Evolutionary conservation across 2,797 vertebrate genomes (phyloP).

Genomic region (Adrianichthys oophorus): DNA sequence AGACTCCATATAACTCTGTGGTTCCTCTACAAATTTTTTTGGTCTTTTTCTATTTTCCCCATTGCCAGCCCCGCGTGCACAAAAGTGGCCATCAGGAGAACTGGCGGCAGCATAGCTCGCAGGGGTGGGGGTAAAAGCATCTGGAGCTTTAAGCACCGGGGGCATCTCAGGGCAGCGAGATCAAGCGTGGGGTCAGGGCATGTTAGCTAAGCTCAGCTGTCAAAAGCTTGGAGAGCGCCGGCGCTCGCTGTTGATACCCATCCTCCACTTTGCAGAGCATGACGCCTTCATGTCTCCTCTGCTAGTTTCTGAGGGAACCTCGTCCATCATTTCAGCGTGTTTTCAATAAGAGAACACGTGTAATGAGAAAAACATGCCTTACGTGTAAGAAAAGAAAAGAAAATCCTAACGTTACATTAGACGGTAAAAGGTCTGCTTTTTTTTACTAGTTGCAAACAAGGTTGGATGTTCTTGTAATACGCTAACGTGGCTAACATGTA

Average conservation of each 20-base stretch:
- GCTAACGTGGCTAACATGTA: too few species aligned
- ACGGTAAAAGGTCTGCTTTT: too few species aligned
- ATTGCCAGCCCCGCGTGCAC: constrained; percentile 30
- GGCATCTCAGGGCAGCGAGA: constrained; percentile 33
- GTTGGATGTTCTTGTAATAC: too few species aligned
- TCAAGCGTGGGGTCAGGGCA: constrained; percentile 46
- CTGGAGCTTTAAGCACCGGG: constrained; percentile 35
- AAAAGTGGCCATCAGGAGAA: constrained; percentile 31
- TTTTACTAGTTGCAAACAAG: too few species aligned
- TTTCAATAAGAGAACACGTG: too few species aligned
- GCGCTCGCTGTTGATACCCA: constrained; percentile 21
- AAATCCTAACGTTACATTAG: too few species aligned
- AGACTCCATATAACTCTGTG: not conserved
- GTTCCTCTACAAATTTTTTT: not conserved
- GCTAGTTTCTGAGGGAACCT: too few species aligned
- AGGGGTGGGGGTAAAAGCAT: constrained; percentile 27
- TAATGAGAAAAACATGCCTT: too few species aligned
- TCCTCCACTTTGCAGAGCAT: not conserved
- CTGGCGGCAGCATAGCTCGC: constrained; percentile 33
- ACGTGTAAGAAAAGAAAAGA: too few species aligned
- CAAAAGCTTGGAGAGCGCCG: constrained; percentile 45
- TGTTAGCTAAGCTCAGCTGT: constrained; percentile 48
- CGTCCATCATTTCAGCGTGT: too few species aligned
- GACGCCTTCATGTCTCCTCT: constrained; percentile 12
- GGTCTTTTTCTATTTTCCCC: constrained; percentile 14